Base-by-base conservation (phyloP, 2,797 vertebrate species). In the Chelidonichthys spinosus region DNA sequence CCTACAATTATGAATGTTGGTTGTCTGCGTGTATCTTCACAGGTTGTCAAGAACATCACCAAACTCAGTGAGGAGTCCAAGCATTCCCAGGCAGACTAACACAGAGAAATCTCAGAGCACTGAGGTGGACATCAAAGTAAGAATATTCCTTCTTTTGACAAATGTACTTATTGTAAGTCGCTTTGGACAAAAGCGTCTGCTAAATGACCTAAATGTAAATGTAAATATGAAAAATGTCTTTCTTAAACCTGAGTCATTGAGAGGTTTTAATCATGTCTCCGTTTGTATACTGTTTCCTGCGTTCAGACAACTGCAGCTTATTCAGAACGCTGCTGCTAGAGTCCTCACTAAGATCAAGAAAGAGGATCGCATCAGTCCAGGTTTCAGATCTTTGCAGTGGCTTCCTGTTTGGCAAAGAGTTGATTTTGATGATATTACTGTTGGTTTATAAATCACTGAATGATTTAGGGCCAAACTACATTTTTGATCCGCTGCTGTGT, bases 61-160 rank as follows among this genome's bases (percentile, higher is more conserved):
- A 93, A 92, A 74, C 92, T 95, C n/a, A 95, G 90, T 17, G 95
- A 96, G 40, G 95, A 95, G 2, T 94, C 95, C 47, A 95, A 94
- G 37, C 90, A 94, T 70, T 96, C 95, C 65, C 94, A 95, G 86
- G 94, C 94, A 11, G 94, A 94, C 82, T n/a, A 93, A 76, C 44
- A 96, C 95, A 0, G 94, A 94, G 87, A 96, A 95, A 78, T 95
- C 95, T 43, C 95, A 95, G 84, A 95, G 95, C 89, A 96, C 95
- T 33, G 95, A 96, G 86, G 94, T 96, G 69, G 95, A 95, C 80
- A 96, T 96, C 71, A 96, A 96, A 89, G 95, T 96, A 83, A 86
- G 89, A 1, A 36, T n/a, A n/a, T n/a, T n/a, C n/a, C n/a, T n/a
- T n/a, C n/a, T n/a, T n/a, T n/a, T n/a, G n/a, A n/a, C n/a, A n/a